These are phyloP conservation scores for Anastrepha obliqua DNA, from an alignment of 1,140 invertebrate genomes.

Conservation along the genomic window DNA sequence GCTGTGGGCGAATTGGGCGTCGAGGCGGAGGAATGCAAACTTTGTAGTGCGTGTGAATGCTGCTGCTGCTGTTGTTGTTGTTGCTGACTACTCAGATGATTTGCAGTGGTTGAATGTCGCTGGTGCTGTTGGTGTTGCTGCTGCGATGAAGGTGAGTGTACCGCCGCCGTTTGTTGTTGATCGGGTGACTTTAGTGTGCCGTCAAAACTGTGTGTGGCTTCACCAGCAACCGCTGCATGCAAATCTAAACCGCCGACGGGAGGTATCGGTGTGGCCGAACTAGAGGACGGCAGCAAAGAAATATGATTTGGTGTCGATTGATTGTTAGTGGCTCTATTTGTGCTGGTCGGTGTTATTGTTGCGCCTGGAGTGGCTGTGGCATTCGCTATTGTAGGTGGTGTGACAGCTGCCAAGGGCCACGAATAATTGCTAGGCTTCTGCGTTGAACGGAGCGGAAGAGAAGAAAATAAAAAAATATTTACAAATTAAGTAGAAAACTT, in stretches of 20 bases:
- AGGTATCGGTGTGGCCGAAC: slow-evolving; percentile 49
- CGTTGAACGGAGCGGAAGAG: not conserved
- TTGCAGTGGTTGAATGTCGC: not conserved
- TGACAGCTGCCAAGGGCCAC: slow-evolving; percentile 20
- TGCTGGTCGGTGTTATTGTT: not conserved
- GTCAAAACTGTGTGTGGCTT: slow-evolving; percentile 66
- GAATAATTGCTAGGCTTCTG: slow-evolving; percentile 51
- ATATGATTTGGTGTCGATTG: not conserved
- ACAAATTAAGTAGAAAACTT: no score
- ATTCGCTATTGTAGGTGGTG: not conserved
- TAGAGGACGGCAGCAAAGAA: slow-evolving; percentile 22
- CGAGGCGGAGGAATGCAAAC: not conserved
- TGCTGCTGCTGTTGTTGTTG: slow-evolving; percentile 53
- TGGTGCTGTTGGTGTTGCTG: slow-evolving; percentile 21
- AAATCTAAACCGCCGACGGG: slow-evolving; percentile 62
- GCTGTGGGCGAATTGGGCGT: slow-evolving; percentile 48
- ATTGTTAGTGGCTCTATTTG: not conserved
- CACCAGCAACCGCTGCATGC: slow-evolving; percentile 61
- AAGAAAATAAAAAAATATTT: not conserved
- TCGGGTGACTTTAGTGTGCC: slow-evolving; percentile 69
- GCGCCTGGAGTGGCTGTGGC: not conserved
- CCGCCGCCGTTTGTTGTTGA: slow-evolving; percentile 57
- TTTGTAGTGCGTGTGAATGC: slow-evolving; percentile 23
- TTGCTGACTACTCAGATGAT: slow-evolving; percentile 23
- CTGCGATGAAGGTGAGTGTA: slow-evolving; percentile 54